phyloP scores from a whole-genome alignment of 2,113 vertebrate species.

The Gasterosteus aculeatus region DNA sequence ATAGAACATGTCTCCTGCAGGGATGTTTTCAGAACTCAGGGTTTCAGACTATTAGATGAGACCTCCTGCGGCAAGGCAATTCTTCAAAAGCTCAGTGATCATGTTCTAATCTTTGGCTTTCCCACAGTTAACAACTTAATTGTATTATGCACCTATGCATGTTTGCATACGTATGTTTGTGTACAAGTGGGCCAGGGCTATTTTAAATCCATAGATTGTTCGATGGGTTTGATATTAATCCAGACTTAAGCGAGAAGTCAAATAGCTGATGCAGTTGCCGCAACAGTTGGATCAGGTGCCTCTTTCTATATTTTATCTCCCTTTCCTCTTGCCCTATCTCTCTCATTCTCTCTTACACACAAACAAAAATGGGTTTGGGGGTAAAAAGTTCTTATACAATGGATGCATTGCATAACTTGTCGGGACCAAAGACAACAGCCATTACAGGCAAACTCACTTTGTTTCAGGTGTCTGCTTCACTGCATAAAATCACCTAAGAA shows the following conservation, averaged over 20 bases:
- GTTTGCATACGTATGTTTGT: neutral
- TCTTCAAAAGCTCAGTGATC: slow-evolving; percentile 2
- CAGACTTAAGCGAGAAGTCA: neutral
- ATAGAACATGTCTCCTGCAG: slow-evolving; percentile 1
- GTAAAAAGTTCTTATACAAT: neutral
- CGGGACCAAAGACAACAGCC: slow-evolving; percentile 20
- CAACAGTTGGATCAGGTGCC: slow-evolving; percentile 4
- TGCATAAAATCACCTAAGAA: slow-evolving; percentile 13
- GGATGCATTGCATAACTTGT: slow-evolving; percentile 30
- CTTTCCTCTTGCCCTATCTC: neutral
- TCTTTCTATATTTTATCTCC: slow-evolving; percentile 30
- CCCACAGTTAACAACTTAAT: neutral
- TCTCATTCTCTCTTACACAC: neutral
- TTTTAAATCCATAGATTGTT: neutral
- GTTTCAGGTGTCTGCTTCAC: slow-evolving; percentile 13
- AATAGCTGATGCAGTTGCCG: slow-evolving; percentile 4
- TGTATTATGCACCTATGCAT: neutral
- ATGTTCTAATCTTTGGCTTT: slow-evolving; percentile 6
- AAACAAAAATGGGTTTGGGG: neutral
- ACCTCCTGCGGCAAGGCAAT: slow-evolving; percentile 19
- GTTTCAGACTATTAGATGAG: slow-evolving; percentile 19
- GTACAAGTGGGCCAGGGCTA: neutral
- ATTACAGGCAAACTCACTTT: slow-evolving; percentile 4
- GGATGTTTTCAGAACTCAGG: slow-evolving; percentile 24
- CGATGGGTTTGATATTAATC: slow-evolving; percentile 3